Evolutionary conservation across 1,140 invertebrate species (phyloP), one percentile per base, ranked within the genome.

Genomic region (Bombus confusus): DNA sequence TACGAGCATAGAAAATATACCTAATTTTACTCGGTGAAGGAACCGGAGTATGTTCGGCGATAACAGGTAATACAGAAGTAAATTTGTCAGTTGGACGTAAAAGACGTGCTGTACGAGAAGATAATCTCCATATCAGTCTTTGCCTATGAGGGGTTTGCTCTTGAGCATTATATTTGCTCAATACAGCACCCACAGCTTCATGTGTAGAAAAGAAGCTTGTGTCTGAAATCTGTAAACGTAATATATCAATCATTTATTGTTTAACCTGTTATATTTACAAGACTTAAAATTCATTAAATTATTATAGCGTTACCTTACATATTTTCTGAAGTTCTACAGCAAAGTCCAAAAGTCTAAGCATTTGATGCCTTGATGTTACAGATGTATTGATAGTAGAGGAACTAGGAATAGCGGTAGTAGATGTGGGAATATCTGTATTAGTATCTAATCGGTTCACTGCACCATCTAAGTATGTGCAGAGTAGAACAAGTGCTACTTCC

Each of bases 51-150:
- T 97, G 96, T 93, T 98, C 97, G 91, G 97, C 96, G 91, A 98
- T 98, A 88, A 96, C 97, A 73, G 97, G 97, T 89, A 98, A 94
- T 72, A 97, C 96, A 13, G 96, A 96, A 41, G 96, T 97, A 78
- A 97, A 96, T 87, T 96, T 97, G 92, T 97, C 97, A 77, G 97
- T 98, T 5, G 97, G 97, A 78, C 97, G 96, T 85, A 97, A 94
- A 86, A 97, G 96, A 90, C 97, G 95, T 75, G 97, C 95, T 72
- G 97, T 97, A 80, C 96, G 94, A 79, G 96, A 96, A 80, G 96
- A 96, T 57, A 97, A 94, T 91, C 96, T 94, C 97, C 97, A 98
- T 80, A 97, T 96, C 73, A 98, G 96, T 69, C 97, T 96, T 94
- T 98, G 97, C 41, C 97, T 96, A 89, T 97, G 96, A 31, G 97